These are phyloP conservation scores for Cyanoderma ruficeps DNA, from an alignment of 2,113 vertebrate species.

Conservation along the genomic window DNA sequence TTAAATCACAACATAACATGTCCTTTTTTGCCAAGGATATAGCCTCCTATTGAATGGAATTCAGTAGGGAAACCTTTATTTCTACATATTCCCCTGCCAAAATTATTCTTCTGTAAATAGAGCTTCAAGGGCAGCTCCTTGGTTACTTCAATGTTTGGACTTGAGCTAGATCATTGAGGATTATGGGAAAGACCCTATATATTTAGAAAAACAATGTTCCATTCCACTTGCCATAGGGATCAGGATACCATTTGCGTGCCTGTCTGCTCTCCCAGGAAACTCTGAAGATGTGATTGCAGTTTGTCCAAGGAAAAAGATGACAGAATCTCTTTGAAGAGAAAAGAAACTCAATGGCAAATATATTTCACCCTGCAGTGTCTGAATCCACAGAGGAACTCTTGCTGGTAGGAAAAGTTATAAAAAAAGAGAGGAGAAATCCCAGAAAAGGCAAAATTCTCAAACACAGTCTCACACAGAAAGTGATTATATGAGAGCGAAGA, in stretches of 20 bases:
- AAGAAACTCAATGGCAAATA: neutral
- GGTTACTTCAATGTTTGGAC: neutral
- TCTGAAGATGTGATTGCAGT: neutral
- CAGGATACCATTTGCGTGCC: neutral
- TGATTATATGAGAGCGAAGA: neutral
- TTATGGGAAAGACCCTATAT: neutral
- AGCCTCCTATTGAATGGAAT: neutral
- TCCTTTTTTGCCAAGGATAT: neutral
- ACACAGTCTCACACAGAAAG: neutral
- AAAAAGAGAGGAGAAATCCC: neutral
- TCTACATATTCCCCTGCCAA: neutral
- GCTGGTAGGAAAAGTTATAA: neutral
- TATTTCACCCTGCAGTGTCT: neutral
- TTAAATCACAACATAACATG: neutral
- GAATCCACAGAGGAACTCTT: neutral
- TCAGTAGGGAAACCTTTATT: neutral
- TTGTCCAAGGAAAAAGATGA: neutral
- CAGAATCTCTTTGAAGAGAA: neutral
- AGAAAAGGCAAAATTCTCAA: neutral
- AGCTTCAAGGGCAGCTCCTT: neutral
- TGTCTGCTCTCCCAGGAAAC: neutral
- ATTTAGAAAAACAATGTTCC: neutral
- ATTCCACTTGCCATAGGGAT: neutral
- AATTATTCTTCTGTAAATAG: neutral
- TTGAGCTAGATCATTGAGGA: neutral